Percentiles rank a stretch among this genome's conserved stretches.
phyloP scores from a whole-genome alignment of 2,888 invertebrate species.

The Cephalotes varians region DNA sequence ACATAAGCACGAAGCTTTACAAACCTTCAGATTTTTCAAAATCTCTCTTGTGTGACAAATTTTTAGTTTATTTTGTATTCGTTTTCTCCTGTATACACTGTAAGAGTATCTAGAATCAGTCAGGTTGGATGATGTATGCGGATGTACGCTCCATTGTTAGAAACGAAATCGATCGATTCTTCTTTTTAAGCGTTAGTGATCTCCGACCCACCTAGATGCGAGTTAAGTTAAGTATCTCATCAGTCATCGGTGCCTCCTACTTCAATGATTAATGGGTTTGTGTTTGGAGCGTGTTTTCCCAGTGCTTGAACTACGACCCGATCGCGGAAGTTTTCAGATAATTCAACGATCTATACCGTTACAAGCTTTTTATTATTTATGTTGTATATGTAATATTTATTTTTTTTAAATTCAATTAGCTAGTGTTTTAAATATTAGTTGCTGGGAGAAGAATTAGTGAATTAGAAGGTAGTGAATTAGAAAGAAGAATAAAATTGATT shows the following conservation, averaged over 20 bases:
- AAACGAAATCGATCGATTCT: constrained; percentile 41
- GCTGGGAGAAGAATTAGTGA: not conserved
- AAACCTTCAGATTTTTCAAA: not conserved
- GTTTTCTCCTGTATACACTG: not conserved
- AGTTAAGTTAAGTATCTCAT: constrained; percentile 58
- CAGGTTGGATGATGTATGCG: constrained; percentile 26
- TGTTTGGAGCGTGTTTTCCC: constrained; percentile 48
- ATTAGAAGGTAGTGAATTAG: not conserved
- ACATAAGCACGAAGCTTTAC: not conserved
- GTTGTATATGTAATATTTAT: not conserved
- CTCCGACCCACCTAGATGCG: constrained; percentile 45
- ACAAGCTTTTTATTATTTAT: constrained; percentile 20
- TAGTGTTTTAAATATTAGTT: constrained; percentile 28
- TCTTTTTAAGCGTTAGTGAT: constrained; percentile 45
- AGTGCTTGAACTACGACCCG: constrained; percentile 46
- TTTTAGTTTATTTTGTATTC: not conserved
- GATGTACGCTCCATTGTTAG: constrained; percentile 2
- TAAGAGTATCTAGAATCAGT: constrained; percentile 18
- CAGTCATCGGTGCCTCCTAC: constrained; percentile 51
- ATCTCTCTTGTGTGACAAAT: not conserved
- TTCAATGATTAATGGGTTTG: constrained; percentile 53
- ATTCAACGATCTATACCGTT: constrained; percentile 39
- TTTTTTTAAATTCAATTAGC: not conserved
- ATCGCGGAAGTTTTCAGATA: constrained; percentile 50
- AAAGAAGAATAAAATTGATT: not conserved